A percentile compares a stretch with the other conserved stretches of the same genome.
phyloP scores from a whole-genome alignment of 2,113 vertebrate species.

The Willisornis vidua region DNA sequence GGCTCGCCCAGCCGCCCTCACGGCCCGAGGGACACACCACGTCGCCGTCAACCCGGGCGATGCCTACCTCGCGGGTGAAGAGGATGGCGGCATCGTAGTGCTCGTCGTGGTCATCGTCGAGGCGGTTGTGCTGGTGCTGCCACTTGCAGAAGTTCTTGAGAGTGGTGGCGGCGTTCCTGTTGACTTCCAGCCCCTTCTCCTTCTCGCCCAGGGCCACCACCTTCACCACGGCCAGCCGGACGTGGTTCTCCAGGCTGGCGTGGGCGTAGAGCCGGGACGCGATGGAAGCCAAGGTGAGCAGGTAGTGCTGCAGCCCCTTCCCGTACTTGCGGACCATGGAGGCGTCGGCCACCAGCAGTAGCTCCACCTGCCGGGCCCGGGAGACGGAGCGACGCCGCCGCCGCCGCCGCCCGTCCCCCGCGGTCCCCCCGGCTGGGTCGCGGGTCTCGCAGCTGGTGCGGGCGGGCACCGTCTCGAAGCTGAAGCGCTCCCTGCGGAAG shows the following conservation, averaged over 20 bases:
- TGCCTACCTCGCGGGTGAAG: slow-evolving; percentile 89
- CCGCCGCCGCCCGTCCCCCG: neutral
- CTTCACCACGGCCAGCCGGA: slow-evolving; percentile 92
- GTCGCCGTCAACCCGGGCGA: fast-evolving
- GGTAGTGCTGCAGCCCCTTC: slow-evolving; percentile 90
- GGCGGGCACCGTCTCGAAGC: slow-evolving; percentile 79
- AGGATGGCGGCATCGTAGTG: slow-evolving; percentile 97
- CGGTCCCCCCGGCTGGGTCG: neutral
- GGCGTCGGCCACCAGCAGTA: slow-evolving; percentile 92
- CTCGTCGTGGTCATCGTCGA: slow-evolving; percentile 87
- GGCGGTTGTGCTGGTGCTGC: slow-evolving; percentile 95
- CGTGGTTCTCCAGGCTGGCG: slow-evolving; percentile 96
- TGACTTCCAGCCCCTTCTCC: slow-evolving; percentile 89
- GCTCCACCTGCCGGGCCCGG: slow-evolving; percentile 91
- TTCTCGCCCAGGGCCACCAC: slow-evolving; percentile 83
- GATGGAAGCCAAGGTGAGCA: slow-evolving; percentile 92
- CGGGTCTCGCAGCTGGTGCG: slow-evolving; percentile 74
- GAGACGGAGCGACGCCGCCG: slow-evolving; percentile 84
- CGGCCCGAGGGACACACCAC: fast-evolving
- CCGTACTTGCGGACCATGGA: slow-evolving; percentile 93
- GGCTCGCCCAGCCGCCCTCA: neutral
- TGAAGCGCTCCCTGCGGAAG: slow-evolving; percentile 86
- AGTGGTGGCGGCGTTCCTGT: slow-evolving; percentile 92
- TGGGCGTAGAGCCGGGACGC: slow-evolving; percentile 94
- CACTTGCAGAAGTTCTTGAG: slow-evolving; percentile 98